Evolutionary conservation across 2,888 invertebrate species (phyloP), one percentile per base, ranked within the genome.

Genomic region (Gari tellinella): DNA sequence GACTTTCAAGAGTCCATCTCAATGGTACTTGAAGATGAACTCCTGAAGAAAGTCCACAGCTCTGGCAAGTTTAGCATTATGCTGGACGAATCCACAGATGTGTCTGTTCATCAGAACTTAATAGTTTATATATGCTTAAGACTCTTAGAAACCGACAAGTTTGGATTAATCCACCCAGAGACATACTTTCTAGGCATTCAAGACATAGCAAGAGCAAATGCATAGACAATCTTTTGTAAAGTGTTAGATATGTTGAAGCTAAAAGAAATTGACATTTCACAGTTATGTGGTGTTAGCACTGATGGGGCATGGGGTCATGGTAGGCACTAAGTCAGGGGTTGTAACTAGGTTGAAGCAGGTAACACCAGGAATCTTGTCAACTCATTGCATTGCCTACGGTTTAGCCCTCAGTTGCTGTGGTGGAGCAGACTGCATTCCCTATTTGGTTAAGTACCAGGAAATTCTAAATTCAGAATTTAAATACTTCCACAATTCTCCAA

Each of bases 281-380:
- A 56, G 15, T 15, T 68, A 12, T 60, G 55, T 74, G 74, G 64
- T 17, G 46, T 72, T 2, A 52, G 57, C 23, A 70, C 70, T 38
- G 70, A 70, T 63, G 70, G 70, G 5, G 72, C 65, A n/a, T 7
- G 37, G 55, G 31, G 61, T 72, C 2, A 65, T 74, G 74, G 61
- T 64, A n/a, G 70, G 60, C 1, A 7, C 12, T 40, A 58, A 64
- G 40, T 41, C 53, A 1, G 60, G 67, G 10, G 60, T 60, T 43
- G 67, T 60, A 8, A 58, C 37, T 58, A n/a, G 17, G 21, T 10
- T 46, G 14, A 46, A 21, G 23, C 26, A 31, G 19, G 3, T 25
- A 3, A 26, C 19, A 17, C 14, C 17, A 37, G 38, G 38, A 17
- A n/a, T n/a, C n/a, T n/a, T n/a, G 19, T 15, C 43, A 26, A 58